phyloP scores from a whole-genome alignment of 2,888 invertebrate species.

The Meghimatium bilineatum region DNA sequence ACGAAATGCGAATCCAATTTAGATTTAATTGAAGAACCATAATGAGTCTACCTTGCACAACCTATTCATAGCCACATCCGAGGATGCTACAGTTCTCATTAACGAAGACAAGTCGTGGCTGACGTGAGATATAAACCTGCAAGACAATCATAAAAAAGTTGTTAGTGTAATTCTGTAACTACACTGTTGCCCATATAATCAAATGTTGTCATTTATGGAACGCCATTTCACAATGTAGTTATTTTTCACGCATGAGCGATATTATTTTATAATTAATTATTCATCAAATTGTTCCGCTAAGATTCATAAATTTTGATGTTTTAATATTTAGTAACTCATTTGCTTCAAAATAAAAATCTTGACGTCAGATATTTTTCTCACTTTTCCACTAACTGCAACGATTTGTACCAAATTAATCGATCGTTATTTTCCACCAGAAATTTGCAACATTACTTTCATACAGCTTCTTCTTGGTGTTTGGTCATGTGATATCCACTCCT shows the following conservation, averaged over 20 bases:
- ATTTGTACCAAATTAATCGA: too few species aligned
- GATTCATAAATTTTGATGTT: neutral
- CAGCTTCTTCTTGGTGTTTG: too few species aligned
- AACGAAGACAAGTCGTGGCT: neutral
- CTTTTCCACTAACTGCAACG: too few species aligned
- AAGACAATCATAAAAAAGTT: neutral
- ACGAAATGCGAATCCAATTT: too few species aligned
- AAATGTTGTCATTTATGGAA: constrained; percentile 2
- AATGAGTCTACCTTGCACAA: neutral
- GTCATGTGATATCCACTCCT: too few species aligned
- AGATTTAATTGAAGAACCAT: too few species aligned
- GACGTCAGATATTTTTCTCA: too few species aligned
- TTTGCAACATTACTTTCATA: too few species aligned
- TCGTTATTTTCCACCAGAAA: too few species aligned
- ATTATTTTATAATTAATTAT: neutral
- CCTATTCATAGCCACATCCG: neutral
- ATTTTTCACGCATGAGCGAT: neutral
- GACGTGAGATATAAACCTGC: neutral
- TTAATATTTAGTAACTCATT: neutral
- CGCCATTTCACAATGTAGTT: neutral
- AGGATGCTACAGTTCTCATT: neutral
- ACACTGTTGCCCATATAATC: neutral
- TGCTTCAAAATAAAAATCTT: neutral
- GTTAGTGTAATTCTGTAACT: neutral
- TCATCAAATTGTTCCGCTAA: neutral